Evolutionary conservation across 2,888 invertebrate genomes (phyloP).

Genomic region (Caenorhabditis sinica): DNA sequence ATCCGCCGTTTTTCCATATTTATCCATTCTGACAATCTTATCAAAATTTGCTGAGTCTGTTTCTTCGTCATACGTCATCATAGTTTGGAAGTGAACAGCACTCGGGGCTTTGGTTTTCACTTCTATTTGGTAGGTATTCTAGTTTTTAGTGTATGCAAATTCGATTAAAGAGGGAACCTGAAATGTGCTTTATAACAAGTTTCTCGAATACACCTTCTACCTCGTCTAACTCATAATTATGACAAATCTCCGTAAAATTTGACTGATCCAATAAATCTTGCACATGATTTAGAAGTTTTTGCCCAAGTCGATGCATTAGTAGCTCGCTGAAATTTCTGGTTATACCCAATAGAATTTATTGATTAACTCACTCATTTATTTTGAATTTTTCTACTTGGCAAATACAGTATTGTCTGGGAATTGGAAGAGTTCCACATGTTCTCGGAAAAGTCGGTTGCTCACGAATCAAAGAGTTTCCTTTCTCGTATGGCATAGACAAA

Average conservation of each 20-base stretch:
- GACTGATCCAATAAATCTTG: neutral
- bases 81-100: neutral
- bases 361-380: neutral
- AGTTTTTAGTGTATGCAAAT: neutral
- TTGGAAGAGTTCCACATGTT: conserved; percentile 34
- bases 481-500: neutral
- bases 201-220: neutral
- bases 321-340: neutral
- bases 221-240: neutral
- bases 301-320: neutral
- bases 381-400: conserved; percentile 31
- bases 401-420: conserved; percentile 24
- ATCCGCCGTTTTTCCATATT: neutral
- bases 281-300: conserved; percentile 6
- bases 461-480: conserved; percentile 33
- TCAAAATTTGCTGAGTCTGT: neutral
- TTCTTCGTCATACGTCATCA: neutral
- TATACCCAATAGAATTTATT: neutral
- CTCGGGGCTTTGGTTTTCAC: neutral
- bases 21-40: conserved; percentile 10
- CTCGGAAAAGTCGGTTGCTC: conserved; percentile 6
- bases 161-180: neutral
- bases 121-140: neutral
- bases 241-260: neutral
- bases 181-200: neutral